Percentiles rank a stretch among this genome's conserved stretches.
These are phyloP conservation scores for Tragelaphus strepsiceros DNA, from an alignment of 2,113 vertebrate genomes.

Conservation along the genomic window DNA sequence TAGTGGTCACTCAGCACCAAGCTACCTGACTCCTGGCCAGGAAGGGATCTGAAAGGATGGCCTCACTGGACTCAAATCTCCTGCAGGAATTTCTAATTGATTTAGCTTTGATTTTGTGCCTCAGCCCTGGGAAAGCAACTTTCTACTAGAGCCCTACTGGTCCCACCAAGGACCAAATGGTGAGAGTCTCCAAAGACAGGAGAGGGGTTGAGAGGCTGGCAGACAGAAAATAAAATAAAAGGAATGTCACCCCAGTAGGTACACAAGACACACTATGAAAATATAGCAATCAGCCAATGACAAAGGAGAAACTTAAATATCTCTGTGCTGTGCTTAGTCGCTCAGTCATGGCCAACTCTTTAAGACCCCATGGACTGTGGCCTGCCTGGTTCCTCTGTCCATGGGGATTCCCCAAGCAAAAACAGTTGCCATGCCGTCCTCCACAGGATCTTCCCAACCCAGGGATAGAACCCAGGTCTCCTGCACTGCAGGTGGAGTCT, in stretches of 20 bases:
- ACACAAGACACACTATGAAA: neutral
- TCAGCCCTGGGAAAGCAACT: neutral
- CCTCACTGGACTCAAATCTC: neutral
- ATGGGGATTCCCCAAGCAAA: neutral
- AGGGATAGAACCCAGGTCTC: neutral
- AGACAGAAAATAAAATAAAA: neutral
- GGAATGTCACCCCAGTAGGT: neutral
- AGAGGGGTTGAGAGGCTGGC: neutral
- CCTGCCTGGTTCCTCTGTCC: neutral
- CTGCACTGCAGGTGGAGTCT: neutral
- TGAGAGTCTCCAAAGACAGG: neutral
- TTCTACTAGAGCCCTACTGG: neutral
- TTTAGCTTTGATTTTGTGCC: neutral
- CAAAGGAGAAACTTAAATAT: neutral
- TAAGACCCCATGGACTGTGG: neutral
- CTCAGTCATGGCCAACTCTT: neutral
- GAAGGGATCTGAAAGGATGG: neutral
- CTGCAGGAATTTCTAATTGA: neutral
- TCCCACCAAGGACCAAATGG: neutral
- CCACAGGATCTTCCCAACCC: neutral
- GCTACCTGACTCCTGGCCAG: neutral
- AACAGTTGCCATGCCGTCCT: neutral
- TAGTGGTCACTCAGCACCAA: neutral
- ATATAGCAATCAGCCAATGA: neutral
- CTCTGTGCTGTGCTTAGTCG: neutral